A percentile compares a stretch with the other conserved stretches of the same genome.
Conservation (phyloP, 2,888 invertebrate genomes). For the Cephalotes varians region DNA sequence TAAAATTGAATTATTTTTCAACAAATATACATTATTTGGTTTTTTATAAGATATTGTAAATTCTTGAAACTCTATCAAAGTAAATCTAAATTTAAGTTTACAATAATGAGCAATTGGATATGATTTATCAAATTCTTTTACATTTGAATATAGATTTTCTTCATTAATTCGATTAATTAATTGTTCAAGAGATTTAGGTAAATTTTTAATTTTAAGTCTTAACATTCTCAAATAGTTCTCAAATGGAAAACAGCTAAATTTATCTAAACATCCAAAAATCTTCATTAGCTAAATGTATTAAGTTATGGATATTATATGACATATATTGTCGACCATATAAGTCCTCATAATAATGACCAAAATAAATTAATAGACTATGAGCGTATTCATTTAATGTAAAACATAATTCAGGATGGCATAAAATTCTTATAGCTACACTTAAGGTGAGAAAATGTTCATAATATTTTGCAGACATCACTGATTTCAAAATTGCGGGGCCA, state of each 20-base stretch:
- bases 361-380: neutral
- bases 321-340: no score
- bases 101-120: no score
- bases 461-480: neutral
- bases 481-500: neutral
- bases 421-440: conserved; percentile 6
- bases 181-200: neutral
- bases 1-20: no score
- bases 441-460: conserved; percentile 16
- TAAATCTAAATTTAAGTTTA: no score
- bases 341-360: neutral
- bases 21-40: no score
- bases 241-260: conserved; percentile 12
- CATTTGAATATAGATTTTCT: neutral
- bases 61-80: no score
- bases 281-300: conserved; percentile 2
- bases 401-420: neutral
- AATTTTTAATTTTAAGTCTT: neutral
- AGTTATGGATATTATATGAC: conserved; percentile 4
- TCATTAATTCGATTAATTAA: neutral
- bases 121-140: no score
- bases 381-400: neutral
- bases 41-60: no score
- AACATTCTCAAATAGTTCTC: neutral
- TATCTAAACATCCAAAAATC: neutral